Conservation (phyloP, 1,140 invertebrate species). For the Ooceraea biroi region DNA sequence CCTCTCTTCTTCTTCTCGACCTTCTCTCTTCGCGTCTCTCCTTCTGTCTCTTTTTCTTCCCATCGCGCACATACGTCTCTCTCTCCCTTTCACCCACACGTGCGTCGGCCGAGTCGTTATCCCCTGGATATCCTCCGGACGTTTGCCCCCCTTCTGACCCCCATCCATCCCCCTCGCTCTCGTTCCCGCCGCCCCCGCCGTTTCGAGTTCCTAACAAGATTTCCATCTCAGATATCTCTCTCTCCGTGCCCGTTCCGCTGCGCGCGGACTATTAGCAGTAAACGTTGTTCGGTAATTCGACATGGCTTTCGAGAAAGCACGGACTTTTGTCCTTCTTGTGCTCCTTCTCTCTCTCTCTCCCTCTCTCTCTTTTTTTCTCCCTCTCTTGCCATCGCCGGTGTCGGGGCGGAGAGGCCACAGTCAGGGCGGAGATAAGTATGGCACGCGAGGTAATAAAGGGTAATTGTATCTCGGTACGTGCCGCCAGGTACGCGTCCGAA, state of each 20-base stretch:
- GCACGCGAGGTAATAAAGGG: constrained; percentile 57
- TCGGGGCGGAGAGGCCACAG: background rate
- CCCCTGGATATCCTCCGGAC: constrained; percentile 74
- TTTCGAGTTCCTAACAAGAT: constrained; percentile 74
- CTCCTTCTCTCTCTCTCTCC: background rate
- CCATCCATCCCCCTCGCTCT: too few relatives aligned
- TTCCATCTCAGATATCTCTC: constrained; percentile 73
- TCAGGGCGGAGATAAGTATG: constrained; percentile 37
- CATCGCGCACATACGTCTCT: constrained; percentile 11
- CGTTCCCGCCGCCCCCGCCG: constrained; percentile 30
- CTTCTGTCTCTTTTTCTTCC: constrained; percentile 17
- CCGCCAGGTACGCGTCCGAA: constrained; percentile 21
- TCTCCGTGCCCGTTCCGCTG: constrained; percentile 57
- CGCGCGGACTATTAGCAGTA: constrained; percentile 70
- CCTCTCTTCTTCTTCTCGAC: constrained; percentile 31
- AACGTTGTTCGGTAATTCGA: constrained; percentile 73
- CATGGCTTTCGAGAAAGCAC: constrained; percentile 45
- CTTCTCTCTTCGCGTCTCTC: background rate
- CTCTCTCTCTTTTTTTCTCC: background rate
- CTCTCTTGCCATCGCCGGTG: background rate
- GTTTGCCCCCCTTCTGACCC: constrained; percentile 39
- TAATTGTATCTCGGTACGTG: constrained; percentile 59
- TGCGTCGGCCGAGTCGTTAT: constrained; percentile 67
- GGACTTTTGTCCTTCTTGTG: constrained; percentile 42
- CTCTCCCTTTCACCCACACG: constrained; percentile 60